Evolutionary conservation across 2,888 invertebrate genomes (phyloP), one percentile per base, ranked within the genome.

Genomic region (Ichneumoninae sp.): DNA sequence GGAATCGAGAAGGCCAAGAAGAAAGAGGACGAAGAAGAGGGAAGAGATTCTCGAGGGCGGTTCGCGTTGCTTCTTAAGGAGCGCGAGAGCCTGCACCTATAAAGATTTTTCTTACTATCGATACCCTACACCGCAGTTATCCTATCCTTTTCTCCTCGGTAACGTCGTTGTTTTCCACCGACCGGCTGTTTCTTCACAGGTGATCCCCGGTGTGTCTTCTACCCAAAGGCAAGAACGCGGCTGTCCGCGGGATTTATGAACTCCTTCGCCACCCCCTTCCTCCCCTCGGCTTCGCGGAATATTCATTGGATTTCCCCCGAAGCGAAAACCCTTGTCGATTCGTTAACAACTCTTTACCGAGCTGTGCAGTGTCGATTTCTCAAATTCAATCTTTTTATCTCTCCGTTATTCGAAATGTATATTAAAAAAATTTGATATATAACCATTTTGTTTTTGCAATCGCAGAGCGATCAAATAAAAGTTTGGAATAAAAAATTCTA

Each of bases 101-200:
- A 81, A 84, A 84, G 60, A 85, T 86, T 86, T 84, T 86, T 86
- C 84, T 83, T 85, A 80, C 84, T 81, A 85, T 86, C 84, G 86
- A 83, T 84, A 74, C 70, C 74, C 82, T 52, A 70, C 83, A 62
- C 76, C 78, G 52, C 71, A 84, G 57, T 68, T 74, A 65, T 71
- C 57, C 76, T 78, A 82, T 80, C 50, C 33, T 54, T 22, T 68
- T 19, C 50, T 70, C 19, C 70, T 71, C 57, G 72, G 47, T 62
- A 71, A 72, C 52, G 68, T 69, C 66, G 40, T 69, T 66, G 40
- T 71, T 83, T 76, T 80, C 76, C 72, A 40, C 52, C 36, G 52
- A 47, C 44, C 50, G 0, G 13, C 30, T 36, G 40, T 52, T 77
- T 75, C 44, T 75, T 71, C 71, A 50, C 76, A 47, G 47, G 7